Conservation (phyloP, 2,888 invertebrate genomes). For the Drosophila parthenogenetica region DNA sequence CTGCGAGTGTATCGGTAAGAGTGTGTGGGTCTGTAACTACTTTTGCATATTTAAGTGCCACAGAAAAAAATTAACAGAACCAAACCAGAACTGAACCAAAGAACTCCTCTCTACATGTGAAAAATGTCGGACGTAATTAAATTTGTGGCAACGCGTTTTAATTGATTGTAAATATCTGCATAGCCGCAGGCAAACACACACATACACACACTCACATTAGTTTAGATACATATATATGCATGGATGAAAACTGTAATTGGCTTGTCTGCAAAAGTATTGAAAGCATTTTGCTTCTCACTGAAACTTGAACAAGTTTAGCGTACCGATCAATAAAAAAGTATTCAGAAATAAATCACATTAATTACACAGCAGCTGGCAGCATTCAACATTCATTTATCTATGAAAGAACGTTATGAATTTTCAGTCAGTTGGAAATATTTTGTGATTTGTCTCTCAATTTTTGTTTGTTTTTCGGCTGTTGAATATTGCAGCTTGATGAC, state of each 20-base stretch:
- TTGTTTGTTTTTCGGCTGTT: not conserved
- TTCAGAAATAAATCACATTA: slow-evolving; percentile 49
- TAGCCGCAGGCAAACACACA: slow-evolving; percentile 40
- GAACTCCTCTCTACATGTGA: slow-evolving; percentile 18
- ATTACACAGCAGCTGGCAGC: slow-evolving; percentile 46
- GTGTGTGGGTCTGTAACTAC: slow-evolving; percentile 52
- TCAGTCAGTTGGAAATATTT: slow-evolving; percentile 13
- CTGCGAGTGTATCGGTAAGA: slow-evolving; percentile 3
- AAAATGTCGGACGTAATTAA: slow-evolving; percentile 60
- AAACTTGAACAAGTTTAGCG: slow-evolving; percentile 47
- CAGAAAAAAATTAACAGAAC: slow-evolving; percentile 54
- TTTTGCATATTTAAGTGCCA: slow-evolving; percentile 72
- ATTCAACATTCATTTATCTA: slow-evolving; percentile 27
- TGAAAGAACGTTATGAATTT: slow-evolving; percentile 34
- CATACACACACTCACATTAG: not conserved
- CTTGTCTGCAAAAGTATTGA: slow-evolving; percentile 31
- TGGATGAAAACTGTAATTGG: slow-evolving; percentile 35
- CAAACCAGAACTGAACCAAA: slow-evolving; percentile 28
- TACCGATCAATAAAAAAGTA: slow-evolving; percentile 37
- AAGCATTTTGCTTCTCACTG: slow-evolving; percentile 35
- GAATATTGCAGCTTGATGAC: slow-evolving; percentile 1
- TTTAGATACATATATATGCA: not conserved
- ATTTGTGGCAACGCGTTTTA: slow-evolving; percentile 73
- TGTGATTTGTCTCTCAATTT: slow-evolving; percentile 1
- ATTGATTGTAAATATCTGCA: slow-evolving; percentile 73